Base-by-base conservation (phyloP, 2,113 vertebrate genomes). In the Capricornis sumatraensis region DNA sequence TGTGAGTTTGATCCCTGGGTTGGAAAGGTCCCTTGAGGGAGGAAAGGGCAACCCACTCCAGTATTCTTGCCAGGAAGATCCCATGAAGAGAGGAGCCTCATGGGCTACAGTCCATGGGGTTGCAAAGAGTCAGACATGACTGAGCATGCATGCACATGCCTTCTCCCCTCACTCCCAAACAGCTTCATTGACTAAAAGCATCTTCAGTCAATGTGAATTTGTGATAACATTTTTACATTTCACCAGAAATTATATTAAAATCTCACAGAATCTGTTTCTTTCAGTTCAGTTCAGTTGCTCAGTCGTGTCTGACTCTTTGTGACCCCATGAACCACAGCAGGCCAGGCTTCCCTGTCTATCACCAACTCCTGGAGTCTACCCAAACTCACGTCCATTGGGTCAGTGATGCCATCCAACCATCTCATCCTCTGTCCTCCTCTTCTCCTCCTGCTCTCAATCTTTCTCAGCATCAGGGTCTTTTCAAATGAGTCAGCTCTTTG, bases 241-340 rank as follows among this genome's bases (percentile, higher is more conserved):
- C 19, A 14, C n/a, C 43, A 64, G 57, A 92, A 97, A 96, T 62
- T 94, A 14, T 81, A 81, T 95, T 71, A 57, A 94, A 94, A 52
- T 2, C 10, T 91, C 14, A 87, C 6, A 94, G 85, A 94, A 45
- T 36, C 15, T 67, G 2, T 78, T 97, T 96, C 50, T 89, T 87
- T 86, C 4, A 67, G 16, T 67, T 67, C 33, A 19, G 7, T 19
- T 17, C 16, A 67, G 7, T 67, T 40, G n/a, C n/a, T 40, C 19
- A 71, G 19, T 71, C 9, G 0, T 23, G 21, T 40, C 67, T 1
- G 9, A 71, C 10, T 71, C n/a, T 40, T 71, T 71, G 19, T 5
- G n/a, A 71, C 19, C 1, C 19, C 10, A 23, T 40, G 67, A 71
- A 40, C 36, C 0, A 1, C 10, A 71, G n/a, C n/a, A 71, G 5